Conservation (phyloP, 2,797 vertebrate genomes). For the Gastrophryne carolinensis region DNA sequence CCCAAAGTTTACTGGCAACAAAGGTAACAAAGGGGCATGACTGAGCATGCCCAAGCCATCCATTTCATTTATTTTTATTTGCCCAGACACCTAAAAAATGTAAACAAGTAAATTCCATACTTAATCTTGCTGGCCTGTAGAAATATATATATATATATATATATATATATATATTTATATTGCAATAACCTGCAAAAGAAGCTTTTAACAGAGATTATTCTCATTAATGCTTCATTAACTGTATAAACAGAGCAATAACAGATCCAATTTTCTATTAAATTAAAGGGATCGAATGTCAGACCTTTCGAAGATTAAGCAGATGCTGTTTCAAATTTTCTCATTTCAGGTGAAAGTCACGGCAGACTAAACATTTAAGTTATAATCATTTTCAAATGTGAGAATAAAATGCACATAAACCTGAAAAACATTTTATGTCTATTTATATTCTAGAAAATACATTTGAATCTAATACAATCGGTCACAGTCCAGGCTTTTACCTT, state of each 20-base stretch:
- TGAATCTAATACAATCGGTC: slow-evolving; percentile 1
- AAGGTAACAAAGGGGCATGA: too few species aligned
- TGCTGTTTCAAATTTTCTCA: slow-evolving; percentile 1
- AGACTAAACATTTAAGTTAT: slow-evolving; percentile 6
- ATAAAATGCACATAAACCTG: slow-evolving; percentile 39
- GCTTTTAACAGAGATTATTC: slow-evolving; percentile 6
- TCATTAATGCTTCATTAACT: slow-evolving; percentile 38
- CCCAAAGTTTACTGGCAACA: too few species aligned
- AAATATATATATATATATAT: too few species aligned
- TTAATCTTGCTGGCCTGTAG: not conserved
- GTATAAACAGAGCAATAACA: slow-evolving; percentile 21
- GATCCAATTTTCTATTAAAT: slow-evolving; percentile 18
- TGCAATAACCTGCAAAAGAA: not conserved
- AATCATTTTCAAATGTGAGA: slow-evolving; percentile 12
- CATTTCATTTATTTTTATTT: too few species aligned
- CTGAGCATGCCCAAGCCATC: too few species aligned
- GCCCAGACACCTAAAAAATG: too few species aligned
- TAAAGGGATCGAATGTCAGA: slow-evolving; percentile 3
- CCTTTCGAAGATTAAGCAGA: slow-evolving; percentile 5
- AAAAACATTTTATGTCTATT: not conserved
- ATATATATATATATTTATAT: too few species aligned
- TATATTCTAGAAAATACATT: not conserved
- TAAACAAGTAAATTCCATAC: too few species aligned
- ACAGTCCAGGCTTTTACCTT: not conserved
- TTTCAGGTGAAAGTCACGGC: not conserved